phyloP scores from a whole-genome alignment of 2,797 vertebrate genomes.

The Antennarius maculatus region DNA sequence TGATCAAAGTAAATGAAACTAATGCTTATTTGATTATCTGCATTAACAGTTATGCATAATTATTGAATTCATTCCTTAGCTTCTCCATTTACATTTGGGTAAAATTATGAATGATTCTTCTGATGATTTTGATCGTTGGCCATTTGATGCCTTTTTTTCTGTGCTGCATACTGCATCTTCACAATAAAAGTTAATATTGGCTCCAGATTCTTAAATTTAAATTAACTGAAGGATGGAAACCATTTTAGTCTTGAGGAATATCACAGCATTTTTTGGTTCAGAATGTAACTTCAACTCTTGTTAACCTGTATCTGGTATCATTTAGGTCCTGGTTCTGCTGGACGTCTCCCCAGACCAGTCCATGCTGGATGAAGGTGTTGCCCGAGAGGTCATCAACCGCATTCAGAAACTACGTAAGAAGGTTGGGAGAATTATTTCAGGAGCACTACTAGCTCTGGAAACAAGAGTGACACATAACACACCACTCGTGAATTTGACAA shows the following conservation, averaged over 20 bases:
- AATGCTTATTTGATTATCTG: too few species aligned
- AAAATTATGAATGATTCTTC: too few species aligned
- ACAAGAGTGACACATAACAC: slow-evolving; percentile 58
- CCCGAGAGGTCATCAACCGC: slow-evolving; percentile 97
- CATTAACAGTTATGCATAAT: too few species aligned
- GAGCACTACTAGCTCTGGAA: slow-evolving; percentile 35
- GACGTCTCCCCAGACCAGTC: slow-evolving; percentile 95
- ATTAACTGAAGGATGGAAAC: background rate
- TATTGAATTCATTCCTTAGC: too few species aligned
- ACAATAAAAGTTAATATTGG: too few species aligned
- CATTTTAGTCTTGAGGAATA: background rate
- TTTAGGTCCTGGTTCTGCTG: slow-evolving; percentile 91
- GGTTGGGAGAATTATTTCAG: slow-evolving; percentile 76
- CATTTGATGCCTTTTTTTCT: too few species aligned
- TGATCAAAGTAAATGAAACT: background rate
- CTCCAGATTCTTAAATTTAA: too few species aligned
- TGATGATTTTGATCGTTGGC: too few species aligned
- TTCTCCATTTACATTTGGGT: too few species aligned
- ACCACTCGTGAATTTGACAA: slow-evolving; percentile 55
- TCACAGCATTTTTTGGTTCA: background rate
- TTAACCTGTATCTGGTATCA: slow-evolving; percentile 17
- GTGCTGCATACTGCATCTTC: too few species aligned
- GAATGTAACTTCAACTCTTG: background rate
- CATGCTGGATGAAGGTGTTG: slow-evolving; percentile 96
- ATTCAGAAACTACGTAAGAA: slow-evolving; percentile 99